Evolutionary conservation across 1,140 invertebrate species (phyloP), one percentile per base, ranked within the genome.

Genomic region (Pinna nobilis): DNA sequence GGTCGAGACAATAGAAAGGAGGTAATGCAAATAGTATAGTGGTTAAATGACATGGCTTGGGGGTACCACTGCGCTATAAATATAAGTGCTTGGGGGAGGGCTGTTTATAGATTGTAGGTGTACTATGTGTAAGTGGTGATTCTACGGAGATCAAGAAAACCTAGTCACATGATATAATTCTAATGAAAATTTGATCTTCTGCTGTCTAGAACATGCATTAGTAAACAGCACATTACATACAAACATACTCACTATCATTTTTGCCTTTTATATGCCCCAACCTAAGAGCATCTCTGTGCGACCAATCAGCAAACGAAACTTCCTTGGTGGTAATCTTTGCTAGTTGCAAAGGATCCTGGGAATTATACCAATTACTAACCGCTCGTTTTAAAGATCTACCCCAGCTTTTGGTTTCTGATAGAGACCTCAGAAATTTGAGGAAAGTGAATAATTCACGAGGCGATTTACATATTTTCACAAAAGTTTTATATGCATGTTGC

Each of bases 231-330:
- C 23, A 25, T 44, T 64, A 15, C 41, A 39, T 2, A 28, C 20
- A 5, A 41, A 41, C 25, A 11, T 30, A 68, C 75, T 81, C 88
- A 92, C 92, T 90, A 87, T 86, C 80, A 78, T 90, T 89, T 74
- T 84, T 83, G 28, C 84, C 73, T 74, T 90, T 90, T 4, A 91
- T 76, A 88, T 94, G 93, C 25, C 91, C 90, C 61, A 94, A 90
- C 74, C 92, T 91, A 2, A 94, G 85, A 23, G 94, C 88, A 80
- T 93, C 93, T 74, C 91, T 92, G 83, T 94, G 93, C 1, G 92
- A 92, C 88, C 93, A 93, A 3, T 92, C 92, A 78, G 92, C 90
- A 77, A 91, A 90, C 2, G 91, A 89, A 71, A 90, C 91, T 23
- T 91, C 92, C 82, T 90, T 90, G 1, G 92, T 93, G 1, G 93